phyloP scores from a whole-genome alignment of 35 echinoderm and acorn worm genomes.

The Chiridota heheva region DNA sequence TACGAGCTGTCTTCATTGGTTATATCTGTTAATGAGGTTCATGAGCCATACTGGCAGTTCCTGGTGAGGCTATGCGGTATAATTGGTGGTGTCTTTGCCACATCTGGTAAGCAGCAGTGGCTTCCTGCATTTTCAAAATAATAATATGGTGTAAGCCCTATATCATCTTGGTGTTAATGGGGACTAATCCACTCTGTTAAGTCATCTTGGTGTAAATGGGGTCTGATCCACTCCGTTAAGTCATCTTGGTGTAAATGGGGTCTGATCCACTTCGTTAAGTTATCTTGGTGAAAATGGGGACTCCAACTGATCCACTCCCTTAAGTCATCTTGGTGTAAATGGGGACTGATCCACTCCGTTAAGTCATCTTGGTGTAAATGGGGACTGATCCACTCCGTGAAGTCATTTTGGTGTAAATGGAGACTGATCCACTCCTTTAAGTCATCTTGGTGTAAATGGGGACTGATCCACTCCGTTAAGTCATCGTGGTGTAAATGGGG shows the following conservation, averaged over 20 bases:
- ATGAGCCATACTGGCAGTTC: conserved; percentile 88
- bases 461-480: no score
- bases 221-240: background rate
- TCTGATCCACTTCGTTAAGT: no score
- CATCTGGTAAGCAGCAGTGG: conserved; percentile 57
- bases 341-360: no score
- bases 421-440: no score
- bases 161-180: background rate
- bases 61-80: conserved; percentile 90
- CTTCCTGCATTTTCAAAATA: background rate
- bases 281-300: no score
- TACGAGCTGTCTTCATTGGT: conserved; percentile 83
- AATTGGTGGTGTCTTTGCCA: conserved; percentile 89
- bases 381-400: no score
- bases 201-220: background rate
- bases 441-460: no score
- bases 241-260: background rate
- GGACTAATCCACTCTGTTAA: background rate
- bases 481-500: no score
- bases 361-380: no score
- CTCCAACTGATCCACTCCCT: no score
- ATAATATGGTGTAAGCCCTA: background rate
- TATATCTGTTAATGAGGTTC: conserved; percentile 76
- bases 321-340: no score
- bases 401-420: no score